These are phyloP conservation scores for Papilio polyxenes DNA, from an alignment of 1,140 invertebrate genomes.

Conservation along the genomic window DNA sequence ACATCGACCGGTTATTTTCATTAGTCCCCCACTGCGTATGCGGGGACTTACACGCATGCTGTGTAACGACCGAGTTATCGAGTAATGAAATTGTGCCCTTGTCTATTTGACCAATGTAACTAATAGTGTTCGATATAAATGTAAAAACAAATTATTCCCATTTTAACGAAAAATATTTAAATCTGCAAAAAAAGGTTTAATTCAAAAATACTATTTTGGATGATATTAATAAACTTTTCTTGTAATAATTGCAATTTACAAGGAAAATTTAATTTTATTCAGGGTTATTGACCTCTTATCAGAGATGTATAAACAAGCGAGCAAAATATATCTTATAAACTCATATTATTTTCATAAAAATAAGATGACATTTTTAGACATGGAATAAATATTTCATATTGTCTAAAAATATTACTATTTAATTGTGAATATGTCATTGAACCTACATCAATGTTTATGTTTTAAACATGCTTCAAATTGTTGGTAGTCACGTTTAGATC, in stretches of 20 bases:
- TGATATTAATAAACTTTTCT: background rate
- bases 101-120: background rate
- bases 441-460: constrained; percentile 2
- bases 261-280: background rate
- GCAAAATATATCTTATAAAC: background rate
- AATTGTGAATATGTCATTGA: background rate
- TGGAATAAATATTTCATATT: background rate
- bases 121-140: background rate
- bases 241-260: background rate
- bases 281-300: background rate
- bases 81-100: too few species aligned
- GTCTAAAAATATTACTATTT: background rate
- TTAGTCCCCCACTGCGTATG: too few species aligned
- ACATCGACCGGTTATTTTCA: too few species aligned
- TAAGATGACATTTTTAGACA: background rate
- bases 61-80: too few species aligned
- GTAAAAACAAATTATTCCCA: too few species aligned
- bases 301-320: background rate
- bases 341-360: background rate
- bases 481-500: background rate
- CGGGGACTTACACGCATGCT: too few species aligned
- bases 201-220: background rate
- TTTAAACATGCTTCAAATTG: background rate
- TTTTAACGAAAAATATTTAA: background rate
- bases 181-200: background rate